Evolutionary conservation across 2,113 vertebrate genomes (phyloP).

Genomic region (Talpa occidentalis): DNA sequence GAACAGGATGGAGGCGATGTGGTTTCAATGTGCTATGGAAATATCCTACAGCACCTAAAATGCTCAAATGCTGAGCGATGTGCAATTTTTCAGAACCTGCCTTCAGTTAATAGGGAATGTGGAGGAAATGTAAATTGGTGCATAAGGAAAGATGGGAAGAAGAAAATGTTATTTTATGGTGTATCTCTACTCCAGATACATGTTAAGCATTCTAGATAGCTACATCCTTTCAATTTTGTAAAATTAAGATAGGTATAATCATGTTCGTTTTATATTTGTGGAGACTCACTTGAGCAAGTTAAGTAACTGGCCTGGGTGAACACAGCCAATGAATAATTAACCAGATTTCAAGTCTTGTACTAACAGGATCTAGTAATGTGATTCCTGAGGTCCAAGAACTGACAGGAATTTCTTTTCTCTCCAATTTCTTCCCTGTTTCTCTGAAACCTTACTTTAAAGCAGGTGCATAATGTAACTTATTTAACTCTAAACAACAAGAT

Average conservation of each 20-base stretch:
- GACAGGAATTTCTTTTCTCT: background rate
- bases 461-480: background rate
- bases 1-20: background rate
- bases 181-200: background rate
- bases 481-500: background rate
- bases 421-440: background rate
- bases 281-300: background rate
- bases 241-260: background rate
- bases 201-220: background rate
- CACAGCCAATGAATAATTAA: background rate
- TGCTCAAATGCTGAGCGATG: background rate
- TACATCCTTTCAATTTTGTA: background rate
- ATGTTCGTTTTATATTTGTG: background rate
- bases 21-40: background rate
- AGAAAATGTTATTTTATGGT: background rate
- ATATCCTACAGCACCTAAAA: background rate
- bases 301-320: background rate
- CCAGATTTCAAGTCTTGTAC: background rate
- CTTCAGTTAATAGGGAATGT: background rate
- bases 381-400: background rate
- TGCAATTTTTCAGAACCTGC: background rate
- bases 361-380: background rate
- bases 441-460: background rate
- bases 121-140: background rate
- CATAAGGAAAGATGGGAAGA: background rate